phyloP scores from a whole-genome alignment of 1,140 invertebrate genomes.

The Drosophila subpulchrella region DNA sequence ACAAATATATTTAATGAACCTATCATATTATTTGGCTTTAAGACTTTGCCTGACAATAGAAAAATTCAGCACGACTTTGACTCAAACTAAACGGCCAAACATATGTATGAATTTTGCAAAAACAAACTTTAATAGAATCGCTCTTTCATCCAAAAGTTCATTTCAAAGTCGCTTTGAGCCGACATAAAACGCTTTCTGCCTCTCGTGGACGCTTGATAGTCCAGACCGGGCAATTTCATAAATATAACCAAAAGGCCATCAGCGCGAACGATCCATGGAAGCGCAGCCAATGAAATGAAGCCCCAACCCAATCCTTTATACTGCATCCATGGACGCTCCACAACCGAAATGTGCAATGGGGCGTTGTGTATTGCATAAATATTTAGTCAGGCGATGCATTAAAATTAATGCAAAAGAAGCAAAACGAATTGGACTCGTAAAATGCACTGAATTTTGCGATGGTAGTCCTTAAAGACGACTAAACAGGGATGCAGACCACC shows the following conservation, averaged over 20 bases:
- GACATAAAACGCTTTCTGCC: conserved; percentile 16
- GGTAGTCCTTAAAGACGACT: conserved; percentile 60
- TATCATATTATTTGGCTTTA: no score
- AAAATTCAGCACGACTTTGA: neutral
- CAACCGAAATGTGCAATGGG: conserved; percentile 65
- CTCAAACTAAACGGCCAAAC: neutral
- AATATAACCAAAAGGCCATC: conserved; percentile 40
- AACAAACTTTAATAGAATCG: neutral
- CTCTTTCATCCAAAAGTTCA: conserved; percentile 34
- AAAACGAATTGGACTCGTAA: conserved; percentile 45
- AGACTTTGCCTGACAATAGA: neutral
- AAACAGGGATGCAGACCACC: conserved; percentile 10
- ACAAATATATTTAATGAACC: no score
- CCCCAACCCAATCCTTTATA: neutral
- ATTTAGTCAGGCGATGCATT: conserved; percentile 70
- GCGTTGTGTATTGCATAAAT: conserved; percentile 72
- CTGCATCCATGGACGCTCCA: neutral
- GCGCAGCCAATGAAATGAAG: conserved; percentile 23
- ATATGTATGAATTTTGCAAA: neutral
- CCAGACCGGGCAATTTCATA: conserved; percentile 31
- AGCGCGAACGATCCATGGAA: conserved; percentile 10
- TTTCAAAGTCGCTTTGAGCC: conserved; percentile 41
- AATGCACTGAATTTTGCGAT: conserved; percentile 29
- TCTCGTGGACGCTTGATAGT: conserved; percentile 15
- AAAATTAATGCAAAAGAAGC: conserved; percentile 70